Percentiles rank a stretch among this genome's conserved stretches.
Conservation (phyloP, 2,113 vertebrate genomes). For the Anser brachyrhynchus region DNA sequence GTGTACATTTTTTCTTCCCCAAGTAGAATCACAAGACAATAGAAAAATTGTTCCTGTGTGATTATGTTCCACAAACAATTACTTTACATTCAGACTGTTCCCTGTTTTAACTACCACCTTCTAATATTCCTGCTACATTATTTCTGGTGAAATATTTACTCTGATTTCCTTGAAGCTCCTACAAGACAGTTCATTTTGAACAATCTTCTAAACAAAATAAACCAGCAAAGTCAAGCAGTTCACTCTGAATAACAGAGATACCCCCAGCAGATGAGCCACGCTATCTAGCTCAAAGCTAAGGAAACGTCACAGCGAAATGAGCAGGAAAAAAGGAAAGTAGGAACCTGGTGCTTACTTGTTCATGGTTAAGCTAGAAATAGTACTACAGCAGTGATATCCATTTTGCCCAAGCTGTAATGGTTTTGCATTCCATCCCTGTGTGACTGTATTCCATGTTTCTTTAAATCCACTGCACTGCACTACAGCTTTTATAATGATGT, state of each 20-base stretch:
- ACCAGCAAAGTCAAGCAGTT: accelerated
- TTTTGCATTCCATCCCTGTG: not conserved
- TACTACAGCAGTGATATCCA: not conserved
- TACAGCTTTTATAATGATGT: not conserved
- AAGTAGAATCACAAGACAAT: not conserved
- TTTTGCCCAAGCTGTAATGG: not conserved
- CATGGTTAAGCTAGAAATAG: not conserved
- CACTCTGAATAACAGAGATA: not conserved
- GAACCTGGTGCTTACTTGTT: not conserved
- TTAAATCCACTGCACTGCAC: not conserved
- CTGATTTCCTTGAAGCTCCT: not conserved
- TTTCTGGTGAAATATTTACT: not conserved
- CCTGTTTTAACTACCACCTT: not conserved
- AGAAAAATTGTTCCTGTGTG: not conserved
- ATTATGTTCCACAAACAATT: not conserved
- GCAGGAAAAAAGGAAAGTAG: not conserved
- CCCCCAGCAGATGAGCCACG: not conserved
- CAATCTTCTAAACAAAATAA: not conserved
- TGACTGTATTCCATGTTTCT: not conserved
- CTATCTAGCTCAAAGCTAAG: too few relatives aligned
- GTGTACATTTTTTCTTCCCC: not conserved
- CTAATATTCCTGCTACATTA: not conserved
- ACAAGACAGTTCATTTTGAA: not conserved
- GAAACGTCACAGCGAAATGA: accelerated
- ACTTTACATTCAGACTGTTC: not conserved